phyloP scores from a whole-genome alignment of 2,113 vertebrate genomes.

The Nothocercus julius region DNA sequence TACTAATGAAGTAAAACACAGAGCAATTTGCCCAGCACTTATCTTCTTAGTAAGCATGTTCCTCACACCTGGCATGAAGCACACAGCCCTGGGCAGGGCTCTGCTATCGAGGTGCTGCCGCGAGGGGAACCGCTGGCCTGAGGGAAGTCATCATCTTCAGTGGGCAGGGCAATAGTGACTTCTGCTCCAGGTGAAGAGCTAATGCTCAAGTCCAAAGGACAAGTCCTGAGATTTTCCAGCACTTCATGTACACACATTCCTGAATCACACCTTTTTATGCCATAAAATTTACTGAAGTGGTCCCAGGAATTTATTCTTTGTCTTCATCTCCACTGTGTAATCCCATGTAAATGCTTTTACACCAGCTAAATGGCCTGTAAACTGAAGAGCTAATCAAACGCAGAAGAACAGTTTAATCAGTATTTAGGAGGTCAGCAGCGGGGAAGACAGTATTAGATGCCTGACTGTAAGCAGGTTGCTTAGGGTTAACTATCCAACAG shows the following conservation, averaged over 20 bases:
- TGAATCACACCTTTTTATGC: background rate
- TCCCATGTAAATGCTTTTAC: constrained; percentile 6
- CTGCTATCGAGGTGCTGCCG: accelerated
- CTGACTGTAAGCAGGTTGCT: constrained; percentile 38
- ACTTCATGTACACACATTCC: background rate
- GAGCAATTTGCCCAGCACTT: background rate
- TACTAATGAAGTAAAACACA: background rate
- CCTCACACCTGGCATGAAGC: background rate
- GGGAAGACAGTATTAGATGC: constrained; percentile 12
- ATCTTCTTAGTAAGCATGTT: background rate
- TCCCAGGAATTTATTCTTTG: background rate
- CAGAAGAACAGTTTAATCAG: constrained; percentile 55
- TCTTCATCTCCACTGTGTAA: constrained; percentile 13
- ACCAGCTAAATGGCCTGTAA: constrained; percentile 39
- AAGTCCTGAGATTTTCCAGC: background rate
- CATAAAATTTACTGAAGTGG: background rate
- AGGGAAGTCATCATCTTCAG: background rate
- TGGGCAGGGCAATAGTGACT: background rate
- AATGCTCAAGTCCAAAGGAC: background rate
- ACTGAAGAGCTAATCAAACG: constrained; percentile 49
- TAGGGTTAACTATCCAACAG: constrained; percentile 41
- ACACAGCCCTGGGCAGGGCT: background rate
- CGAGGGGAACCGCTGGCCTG: accelerated
- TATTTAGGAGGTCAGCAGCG: constrained; percentile 36
- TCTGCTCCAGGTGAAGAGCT: background rate